phyloP scores from a whole-genome alignment of 2,113 vertebrate species.

The Danio rerio region DNA sequence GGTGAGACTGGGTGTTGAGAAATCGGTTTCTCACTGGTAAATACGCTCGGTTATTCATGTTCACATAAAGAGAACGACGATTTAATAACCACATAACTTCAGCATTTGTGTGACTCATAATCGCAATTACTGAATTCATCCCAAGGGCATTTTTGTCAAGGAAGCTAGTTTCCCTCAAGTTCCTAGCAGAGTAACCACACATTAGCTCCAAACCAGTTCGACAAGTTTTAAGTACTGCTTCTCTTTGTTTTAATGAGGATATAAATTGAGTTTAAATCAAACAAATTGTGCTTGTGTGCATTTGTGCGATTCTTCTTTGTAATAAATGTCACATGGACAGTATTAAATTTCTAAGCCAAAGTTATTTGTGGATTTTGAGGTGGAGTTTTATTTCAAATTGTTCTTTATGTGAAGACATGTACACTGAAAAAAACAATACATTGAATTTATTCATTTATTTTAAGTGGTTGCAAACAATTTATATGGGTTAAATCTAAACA shows the following conservation, averaged over 20 bases:
- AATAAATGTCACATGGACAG: background rate
- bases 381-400: background rate
- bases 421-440: too few species aligned
- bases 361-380: background rate
- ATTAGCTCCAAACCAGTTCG: background rate
- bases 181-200: background rate
- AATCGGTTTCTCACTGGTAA: background rate
- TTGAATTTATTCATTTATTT: too few species aligned
- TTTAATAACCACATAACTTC: background rate
- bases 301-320: background rate
- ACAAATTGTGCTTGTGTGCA: background rate
- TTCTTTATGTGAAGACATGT: too few species aligned
- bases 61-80: background rate
- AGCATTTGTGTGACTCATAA: conserved; percentile 5
- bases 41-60: background rate
- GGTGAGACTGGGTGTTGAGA: background rate
- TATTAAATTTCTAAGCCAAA: background rate
- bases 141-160: background rate
- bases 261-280: background rate
- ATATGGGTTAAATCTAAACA: too few species aligned
- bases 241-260: background rate
- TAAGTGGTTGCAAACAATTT: too few species aligned
- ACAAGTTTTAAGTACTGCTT: background rate
- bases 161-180: background rate
- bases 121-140: background rate